Evolutionary conservation across 2,113 vertebrate genomes (phyloP), one percentile per base, ranked within the genome.

Genomic region (Haemorhous mexicanus): DNA sequence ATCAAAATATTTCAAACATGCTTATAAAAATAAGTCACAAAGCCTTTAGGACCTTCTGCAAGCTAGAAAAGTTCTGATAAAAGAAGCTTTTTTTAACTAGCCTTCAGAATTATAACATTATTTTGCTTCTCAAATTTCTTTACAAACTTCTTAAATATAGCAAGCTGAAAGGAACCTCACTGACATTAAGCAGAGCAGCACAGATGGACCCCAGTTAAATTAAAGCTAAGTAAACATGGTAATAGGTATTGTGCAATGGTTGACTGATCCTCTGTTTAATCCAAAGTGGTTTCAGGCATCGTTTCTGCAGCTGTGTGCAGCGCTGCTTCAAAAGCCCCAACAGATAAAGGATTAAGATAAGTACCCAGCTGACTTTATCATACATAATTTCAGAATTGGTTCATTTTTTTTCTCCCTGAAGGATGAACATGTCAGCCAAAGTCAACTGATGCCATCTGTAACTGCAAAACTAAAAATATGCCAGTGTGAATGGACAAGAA

Each of bases 1-100:
- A 98, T 97, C 96, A 97, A 98, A 98, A 98, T 97, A 96, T 96
- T 95, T 97, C 93, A 98, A 97, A 98, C 96, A 97, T 97, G 97
- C 97, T 97, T 98, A 98, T 94, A 98, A 98, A 98, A 98, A 98
- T 98, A 98, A 97, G 94, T 98, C 97, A 94, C 92, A 93, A 75
- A 90, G 77, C 90, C 91, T 97, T 97, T 95, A 96, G 74, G 95
- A 96, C 93, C 80, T 95, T 82, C 66, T 96, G 94, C 95, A 89
- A 92, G 75, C 89, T 97, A 96, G 92, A 95, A 59, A 94, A 89
- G 77, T 94, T 93, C 93, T 86, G 87, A 94, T 97, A 96, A 95
- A 87, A 95, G 90, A 95, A 97, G 78, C 86, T 93, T 96, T 92
- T 93, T 94, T 96, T 69, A 97, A 92, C 94, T 91, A 97, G 76